Evolutionary conservation across 1,140 invertebrate species (phyloP).

Genomic region (Eurosta solidaginis): DNA sequence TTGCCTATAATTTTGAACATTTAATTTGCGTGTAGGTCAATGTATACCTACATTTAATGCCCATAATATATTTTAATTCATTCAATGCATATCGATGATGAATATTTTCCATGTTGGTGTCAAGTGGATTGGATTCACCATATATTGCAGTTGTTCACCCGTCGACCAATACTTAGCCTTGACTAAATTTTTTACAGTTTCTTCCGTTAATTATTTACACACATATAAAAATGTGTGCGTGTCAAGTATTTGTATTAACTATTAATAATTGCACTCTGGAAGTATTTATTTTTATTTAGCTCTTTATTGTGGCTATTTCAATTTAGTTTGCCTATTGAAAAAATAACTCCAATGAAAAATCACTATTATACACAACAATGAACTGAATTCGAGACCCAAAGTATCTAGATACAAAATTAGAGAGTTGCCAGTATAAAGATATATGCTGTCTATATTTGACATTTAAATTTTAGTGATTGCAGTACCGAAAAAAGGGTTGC

Average conservation of each 20-base stretch:
- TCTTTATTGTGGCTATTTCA: slow-evolving; percentile 22
- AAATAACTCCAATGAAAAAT: slow-evolving; percentile 31
- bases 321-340: slow-evolving; percentile 26
- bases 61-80: background rate
- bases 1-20: background rate
- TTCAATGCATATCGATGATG: background rate
- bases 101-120: background rate
- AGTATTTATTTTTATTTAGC: background rate
- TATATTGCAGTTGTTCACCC: background rate
- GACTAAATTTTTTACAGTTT: too few species aligned
- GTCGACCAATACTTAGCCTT: too few species aligned
- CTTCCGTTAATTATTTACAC: too few species aligned
- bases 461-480: too few species aligned
- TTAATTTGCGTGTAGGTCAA: background rate
- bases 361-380: slow-evolving; percentile 36
- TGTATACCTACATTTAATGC: background rate
- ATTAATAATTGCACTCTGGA: background rate
- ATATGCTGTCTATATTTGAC: too few species aligned
- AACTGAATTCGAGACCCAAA: slow-evolving; percentile 31
- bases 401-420: slow-evolving; percentile 1
- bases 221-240: background rate
- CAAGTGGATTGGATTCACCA: background rate
- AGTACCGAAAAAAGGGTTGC: too few species aligned
- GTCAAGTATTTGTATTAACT: background rate
- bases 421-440: background rate